A percentile compares a stretch with the other conserved stretches of the same genome.
Evolutionary conservation across 2,888 invertebrate genomes (phyloP).

Genomic region (Disparrhopalites patrizii): DNA sequence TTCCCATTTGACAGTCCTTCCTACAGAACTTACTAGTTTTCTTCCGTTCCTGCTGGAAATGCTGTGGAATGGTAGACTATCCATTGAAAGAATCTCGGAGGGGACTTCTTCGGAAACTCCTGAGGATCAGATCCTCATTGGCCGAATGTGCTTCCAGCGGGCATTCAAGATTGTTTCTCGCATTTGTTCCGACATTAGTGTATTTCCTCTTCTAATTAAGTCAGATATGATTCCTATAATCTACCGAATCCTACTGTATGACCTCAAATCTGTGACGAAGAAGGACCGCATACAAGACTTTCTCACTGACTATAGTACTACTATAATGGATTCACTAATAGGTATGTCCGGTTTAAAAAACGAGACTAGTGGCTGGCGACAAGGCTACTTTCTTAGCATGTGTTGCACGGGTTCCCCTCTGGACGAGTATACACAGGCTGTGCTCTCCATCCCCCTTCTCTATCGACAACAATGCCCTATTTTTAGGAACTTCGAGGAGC

Average conservation of each 20-base stretch:
- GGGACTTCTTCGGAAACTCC: background rate
- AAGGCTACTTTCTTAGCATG: conserved; percentile 17
- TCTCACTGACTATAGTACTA: conserved; percentile 10
- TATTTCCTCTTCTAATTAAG: conserved; percentile 9
- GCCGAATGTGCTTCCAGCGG: conserved; percentile 18
- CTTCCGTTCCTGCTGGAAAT: conserved; percentile 22
- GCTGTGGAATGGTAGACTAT: conserved; percentile 20
- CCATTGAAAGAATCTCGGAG: conserved; percentile 4
- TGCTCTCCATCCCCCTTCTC: conserved; percentile 22
- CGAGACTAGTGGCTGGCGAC: conserved; percentile 15
- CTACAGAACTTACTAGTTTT: conserved; percentile 10
- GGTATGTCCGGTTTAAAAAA: conserved; percentile 12
- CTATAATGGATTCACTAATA: conserved; percentile 18
- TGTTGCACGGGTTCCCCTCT: background rate
- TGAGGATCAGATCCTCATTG: conserved; percentile 8
- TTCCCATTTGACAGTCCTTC: conserved; percentile 14
- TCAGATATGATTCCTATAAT: conserved; percentile 16
- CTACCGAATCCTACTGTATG: conserved; percentile 19
- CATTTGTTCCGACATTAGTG: conserved; percentile 19
- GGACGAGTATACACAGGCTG: background rate
- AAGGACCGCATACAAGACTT: conserved; percentile 5
- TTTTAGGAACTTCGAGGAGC: conserved; percentile 16
- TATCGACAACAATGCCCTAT: conserved; percentile 3
- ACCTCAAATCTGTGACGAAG: background rate
- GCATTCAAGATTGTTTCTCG: conserved; percentile 13